Percentiles rank a stretch among this genome's conserved stretches.
These are phyloP conservation scores for Batillaria attramentaria DNA, from an alignment of 1,140 invertebrate genomes.

Conservation along the genomic window DNA sequence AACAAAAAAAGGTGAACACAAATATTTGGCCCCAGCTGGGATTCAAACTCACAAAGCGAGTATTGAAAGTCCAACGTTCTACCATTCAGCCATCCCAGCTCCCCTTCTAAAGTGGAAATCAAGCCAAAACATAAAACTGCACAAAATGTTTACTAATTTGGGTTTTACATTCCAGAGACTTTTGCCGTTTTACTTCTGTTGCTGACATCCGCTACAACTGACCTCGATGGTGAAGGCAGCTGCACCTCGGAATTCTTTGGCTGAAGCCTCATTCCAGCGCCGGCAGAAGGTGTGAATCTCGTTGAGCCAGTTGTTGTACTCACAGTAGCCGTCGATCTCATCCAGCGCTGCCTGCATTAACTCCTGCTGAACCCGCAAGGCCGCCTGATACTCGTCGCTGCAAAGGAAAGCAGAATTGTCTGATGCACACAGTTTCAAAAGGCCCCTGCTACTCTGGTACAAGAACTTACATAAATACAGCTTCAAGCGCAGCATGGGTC, in stretches of 20 bases:
- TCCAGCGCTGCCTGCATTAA: constrained; percentile 57
- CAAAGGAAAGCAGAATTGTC: constrained; percentile 31
- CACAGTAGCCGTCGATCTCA: constrained; percentile 67
- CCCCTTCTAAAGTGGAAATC: neutral
- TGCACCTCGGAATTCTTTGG: constrained; percentile 61
- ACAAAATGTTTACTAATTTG: no score
- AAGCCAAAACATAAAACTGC: neutral
- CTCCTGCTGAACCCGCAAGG: constrained; percentile 45
- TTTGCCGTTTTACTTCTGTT: neutral
- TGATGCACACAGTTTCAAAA: no score
- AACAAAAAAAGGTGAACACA: no score
- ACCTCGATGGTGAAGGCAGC: constrained; percentile 70
- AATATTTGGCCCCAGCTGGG: no score
- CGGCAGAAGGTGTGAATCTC: constrained; percentile 67
- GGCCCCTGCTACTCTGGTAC: no score
- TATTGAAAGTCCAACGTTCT: neutral
- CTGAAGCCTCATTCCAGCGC: constrained; percentile 64
- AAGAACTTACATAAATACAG: no score
- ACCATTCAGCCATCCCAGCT: neutral
- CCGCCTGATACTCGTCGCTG: constrained; percentile 61
- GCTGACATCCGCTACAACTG: neutral
- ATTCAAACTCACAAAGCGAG: no score
- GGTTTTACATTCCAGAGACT: neutral
- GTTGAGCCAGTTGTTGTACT: constrained; percentile 65
- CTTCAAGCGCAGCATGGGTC: no score